Base-by-base conservation (phyloP, 1,140 invertebrate species). In the Apolygus lucorum region DNA sequence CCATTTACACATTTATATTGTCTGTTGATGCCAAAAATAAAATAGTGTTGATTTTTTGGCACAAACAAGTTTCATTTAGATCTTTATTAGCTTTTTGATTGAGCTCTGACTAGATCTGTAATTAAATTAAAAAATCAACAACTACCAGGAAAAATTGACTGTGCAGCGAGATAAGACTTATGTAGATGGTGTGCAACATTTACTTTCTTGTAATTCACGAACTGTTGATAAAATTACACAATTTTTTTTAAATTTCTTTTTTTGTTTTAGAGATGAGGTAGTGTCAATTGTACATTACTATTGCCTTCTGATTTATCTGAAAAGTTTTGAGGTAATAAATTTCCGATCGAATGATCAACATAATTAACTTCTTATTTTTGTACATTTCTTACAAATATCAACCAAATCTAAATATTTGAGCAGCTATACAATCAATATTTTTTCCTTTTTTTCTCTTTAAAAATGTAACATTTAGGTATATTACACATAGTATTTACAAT, bases 1-100 rank as follows among this genome's bases (percentile, higher is more conserved):
- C 11, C 54, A 59, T 13, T 13, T 59, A 59, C 11, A 59, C 22
- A 17, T 59, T 59, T 59, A 59, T 59, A 59, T 59, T 59, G 54
- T 59, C 54, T 59, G 54, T 59, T 24, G 54, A 59, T 59, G 54
- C 54, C 54, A 59, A 59, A 59, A 21, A 11, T 11, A 59, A 59
- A 24, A 59, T 24, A 59, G 22, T 17, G 22, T 59, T 59, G 22
- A 17, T 59, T 59, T 24, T 59, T 59, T 59, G 54, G 54, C 54
- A 59, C 54, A 59, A 59, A 59, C 54, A 59, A 59, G 54, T 59
- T 59, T 59, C 54, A 59, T 59, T 59, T 59, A 59, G 54, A 59
- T 59, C 54, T 59, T 59, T 59, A 17, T 59, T 59, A 59, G 54
- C 54, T 59, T 59, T 59, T 59, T 59, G 54, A 59, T 59, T 59